phyloP scores from a whole-genome alignment of 2,797 vertebrate genomes.

The Okamejei kenojei region DNA sequence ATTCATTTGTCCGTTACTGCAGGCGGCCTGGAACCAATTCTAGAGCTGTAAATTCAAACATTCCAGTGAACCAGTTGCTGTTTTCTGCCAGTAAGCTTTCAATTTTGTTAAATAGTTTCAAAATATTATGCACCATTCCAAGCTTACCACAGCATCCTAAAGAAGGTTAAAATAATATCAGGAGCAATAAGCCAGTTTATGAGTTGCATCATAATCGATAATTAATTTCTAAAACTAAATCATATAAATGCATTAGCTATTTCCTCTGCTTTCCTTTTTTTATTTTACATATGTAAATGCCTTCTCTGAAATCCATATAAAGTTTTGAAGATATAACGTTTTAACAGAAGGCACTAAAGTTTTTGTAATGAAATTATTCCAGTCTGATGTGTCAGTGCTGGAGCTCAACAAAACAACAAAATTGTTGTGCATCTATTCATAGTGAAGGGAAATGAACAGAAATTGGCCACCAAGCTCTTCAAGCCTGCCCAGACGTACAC shows the following conservation, averaged over 20 bases:
- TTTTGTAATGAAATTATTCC: constrained; percentile 10
- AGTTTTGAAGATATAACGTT: neutral
- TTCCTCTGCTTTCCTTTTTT: neutral
- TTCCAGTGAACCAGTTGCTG: neutral
- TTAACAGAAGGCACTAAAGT: neutral
- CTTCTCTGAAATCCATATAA: neutral
- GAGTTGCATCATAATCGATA: no score
- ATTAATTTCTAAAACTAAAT: neutral
- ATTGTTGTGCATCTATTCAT: neutral
- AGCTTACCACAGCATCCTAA: neutral
- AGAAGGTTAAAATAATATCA: neutral
- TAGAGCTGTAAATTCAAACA: neutral
- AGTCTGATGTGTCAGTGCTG: neutral
- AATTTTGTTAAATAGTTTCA: neutral
- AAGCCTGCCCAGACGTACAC: no score
- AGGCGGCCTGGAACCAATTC: neutral
- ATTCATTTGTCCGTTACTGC: no score
- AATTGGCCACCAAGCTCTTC: no score
- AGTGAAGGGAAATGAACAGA: neutral
- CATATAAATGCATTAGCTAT: neutral
- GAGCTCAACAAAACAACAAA: neutral
- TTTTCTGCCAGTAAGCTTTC: neutral
- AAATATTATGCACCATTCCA: neutral
- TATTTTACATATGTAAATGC: neutral
- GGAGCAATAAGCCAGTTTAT: neutral